Conservation (phyloP, 2,888 invertebrate species). For the Microplitis manilae region DNA sequence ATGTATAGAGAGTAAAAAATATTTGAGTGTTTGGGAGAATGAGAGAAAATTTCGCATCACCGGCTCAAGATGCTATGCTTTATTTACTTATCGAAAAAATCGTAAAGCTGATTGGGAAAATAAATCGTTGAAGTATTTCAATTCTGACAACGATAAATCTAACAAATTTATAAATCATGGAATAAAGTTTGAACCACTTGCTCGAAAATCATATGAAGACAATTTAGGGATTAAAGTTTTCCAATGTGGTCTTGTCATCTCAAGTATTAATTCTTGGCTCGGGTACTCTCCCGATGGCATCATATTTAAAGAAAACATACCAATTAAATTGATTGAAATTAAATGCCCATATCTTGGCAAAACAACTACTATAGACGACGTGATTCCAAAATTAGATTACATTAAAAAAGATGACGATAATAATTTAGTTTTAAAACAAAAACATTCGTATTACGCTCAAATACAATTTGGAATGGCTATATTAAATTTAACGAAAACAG, state of each 20-base stretch:
- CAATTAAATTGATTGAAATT: conserved; percentile 13
- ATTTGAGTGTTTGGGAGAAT: not conserved
- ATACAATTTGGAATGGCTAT: conserved; percentile 11
- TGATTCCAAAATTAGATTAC: not conserved
- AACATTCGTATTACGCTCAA: not conserved
- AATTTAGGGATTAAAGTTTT: not conserved
- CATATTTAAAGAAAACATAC: conserved; percentile 5
- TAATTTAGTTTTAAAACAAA: not conserved
- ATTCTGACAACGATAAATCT: conserved; percentile 4
- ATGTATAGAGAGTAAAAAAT: conserved; percentile 10
- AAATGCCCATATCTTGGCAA: not conserved
- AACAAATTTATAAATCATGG: conserved; percentile 4
- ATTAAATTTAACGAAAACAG: conserved; percentile 11
- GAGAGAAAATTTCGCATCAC: not conserved
- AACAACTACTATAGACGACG: not conserved
- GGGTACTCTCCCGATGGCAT: conserved; percentile 11
- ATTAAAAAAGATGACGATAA: not conserved
- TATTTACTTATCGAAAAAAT: not conserved
- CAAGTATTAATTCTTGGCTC: not conserved
- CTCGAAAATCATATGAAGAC: conserved; percentile 6
- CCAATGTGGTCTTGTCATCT: not conserved
- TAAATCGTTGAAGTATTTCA: not conserved
- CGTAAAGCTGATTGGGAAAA: not conserved
- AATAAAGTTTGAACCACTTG: not conserved
- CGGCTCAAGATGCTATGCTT: not conserved